Percentiles rank a stretch among this genome's conserved stretches.
Evolutionary conservation across 2,797 vertebrate genomes (phyloP).

Genomic region (Apodemus agrarius): DNA sequence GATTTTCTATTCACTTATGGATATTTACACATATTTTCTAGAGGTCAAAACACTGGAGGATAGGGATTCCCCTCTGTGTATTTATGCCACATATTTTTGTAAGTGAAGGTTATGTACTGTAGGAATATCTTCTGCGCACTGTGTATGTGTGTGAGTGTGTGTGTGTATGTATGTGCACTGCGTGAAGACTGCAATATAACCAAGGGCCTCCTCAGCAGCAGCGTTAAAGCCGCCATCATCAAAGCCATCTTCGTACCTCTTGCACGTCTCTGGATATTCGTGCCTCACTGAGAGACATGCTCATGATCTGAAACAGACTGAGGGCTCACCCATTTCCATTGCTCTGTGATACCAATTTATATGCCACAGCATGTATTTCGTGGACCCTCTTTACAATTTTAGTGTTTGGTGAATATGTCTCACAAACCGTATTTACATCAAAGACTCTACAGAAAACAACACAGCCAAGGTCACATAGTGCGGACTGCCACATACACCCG

Average conservation of each 20-base stretch:
- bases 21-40: background rate
- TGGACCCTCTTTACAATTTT: conserved; percentile 59
- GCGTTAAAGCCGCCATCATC: background rate
- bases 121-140: background rate
- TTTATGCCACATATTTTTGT: background rate
- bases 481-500: background rate
- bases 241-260: conserved; percentile 56
- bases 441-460: conserved; percentile 29
- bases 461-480: conserved; percentile 57
- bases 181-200: conserved; percentile 43
- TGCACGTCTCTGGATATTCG: conserved; percentile 43
- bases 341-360: conserved; percentile 42
- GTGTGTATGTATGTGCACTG: background rate
- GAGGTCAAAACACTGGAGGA: conserved; percentile 3
- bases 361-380: conserved; percentile 34
- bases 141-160: background rate
- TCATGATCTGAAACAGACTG: conserved; percentile 53
- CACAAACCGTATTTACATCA: conserved; percentile 15
- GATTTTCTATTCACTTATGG: background rate
- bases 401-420: conserved; percentile 51
- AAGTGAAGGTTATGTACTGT: background rate
- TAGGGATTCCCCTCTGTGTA: background rate
- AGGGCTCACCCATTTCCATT: conserved; percentile 56
- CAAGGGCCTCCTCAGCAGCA: conserved; percentile 56
- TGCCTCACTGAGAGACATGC: conserved; percentile 33